Conservation (phyloP, 2,113 vertebrate species). For the Dolichotis patagonum region DNA sequence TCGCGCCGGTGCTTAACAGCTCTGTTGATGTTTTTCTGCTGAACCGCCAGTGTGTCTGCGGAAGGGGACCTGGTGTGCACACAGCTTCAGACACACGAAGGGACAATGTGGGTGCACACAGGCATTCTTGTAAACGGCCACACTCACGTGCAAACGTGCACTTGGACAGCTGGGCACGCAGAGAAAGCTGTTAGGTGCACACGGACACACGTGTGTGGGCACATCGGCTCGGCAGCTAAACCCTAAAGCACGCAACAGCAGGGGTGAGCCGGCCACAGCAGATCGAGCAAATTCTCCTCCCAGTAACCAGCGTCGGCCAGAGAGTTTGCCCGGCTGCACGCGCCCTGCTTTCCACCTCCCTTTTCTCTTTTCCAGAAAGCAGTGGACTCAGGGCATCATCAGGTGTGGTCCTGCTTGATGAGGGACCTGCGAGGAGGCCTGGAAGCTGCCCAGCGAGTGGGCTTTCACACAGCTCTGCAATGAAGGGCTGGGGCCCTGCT, state of each 20-base stretch:
- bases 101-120: background rate
- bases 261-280: background rate
- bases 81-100: background rate
- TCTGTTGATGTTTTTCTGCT: background rate
- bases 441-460: background rate
- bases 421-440: background rate
- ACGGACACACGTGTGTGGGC: background rate
- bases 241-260: background rate
- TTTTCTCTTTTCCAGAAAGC: background rate
- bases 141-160: background rate
- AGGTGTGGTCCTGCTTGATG: background rate
- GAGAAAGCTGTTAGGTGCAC: background rate
- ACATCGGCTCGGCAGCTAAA: background rate
- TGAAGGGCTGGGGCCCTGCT: background rate
- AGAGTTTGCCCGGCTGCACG: background rate
- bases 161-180: fast-evolving
- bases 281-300: background rate
- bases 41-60: background rate
- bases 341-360: background rate
- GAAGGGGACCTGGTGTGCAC: background rate
- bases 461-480: too few species aligned
- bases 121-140: background rate
- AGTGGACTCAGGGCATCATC: background rate
- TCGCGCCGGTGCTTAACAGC: background rate
- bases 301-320: background rate